Base-by-base conservation (phyloP, 2,888 invertebrate genomes). In the Acrobasis suavella region DNA sequence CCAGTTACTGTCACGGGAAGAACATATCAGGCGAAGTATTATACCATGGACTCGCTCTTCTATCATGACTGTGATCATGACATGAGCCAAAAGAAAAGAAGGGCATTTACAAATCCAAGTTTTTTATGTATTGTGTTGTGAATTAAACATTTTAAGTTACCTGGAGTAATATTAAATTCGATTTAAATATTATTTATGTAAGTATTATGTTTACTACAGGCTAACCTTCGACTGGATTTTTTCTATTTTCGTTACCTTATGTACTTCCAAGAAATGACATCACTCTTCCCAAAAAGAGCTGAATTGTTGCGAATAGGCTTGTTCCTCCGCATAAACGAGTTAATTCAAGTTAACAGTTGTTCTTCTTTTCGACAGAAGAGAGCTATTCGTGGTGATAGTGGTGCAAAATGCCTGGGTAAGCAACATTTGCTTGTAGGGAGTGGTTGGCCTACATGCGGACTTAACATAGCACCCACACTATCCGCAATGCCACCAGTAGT, bases 341-440 rank as follows among this genome's bases (percentile, higher is more conserved):
- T 42, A 10, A 8, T 50, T 39, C 52, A 51, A 17, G 39, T 54
- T n/a, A 38, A 60, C 15, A 60, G 50, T 58, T 78, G 69, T 75
- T 82, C 74, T 86, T 83, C 72, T 83, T 83, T 83, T 83, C 78
- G 75, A 75, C 89, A 87, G 88, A 83, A 56, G 71, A 68, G 70
- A 64, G 73, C 75, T 71, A 69, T 78, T 76, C 66, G 70, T 67
- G 67, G 67, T 75, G 67, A 67, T 75, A 70, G 60, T 74, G 72
- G 77, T 75, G 78, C 74, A 89, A 87, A 85, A 91, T 92, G 91
- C 91, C 91, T 78, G 90, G 91, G 91, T 92, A 92, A 92, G 91
- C 76, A 78, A 78, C 84, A 86, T 79, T 78, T 85, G 85, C 69
- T 71, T 67, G 71, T 79, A 83, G 86, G 89, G 91, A 89, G 89